Evolutionary conservation across 2,113 vertebrate species (phyloP).

Genomic region (Oxyura jamaicensis): DNA sequence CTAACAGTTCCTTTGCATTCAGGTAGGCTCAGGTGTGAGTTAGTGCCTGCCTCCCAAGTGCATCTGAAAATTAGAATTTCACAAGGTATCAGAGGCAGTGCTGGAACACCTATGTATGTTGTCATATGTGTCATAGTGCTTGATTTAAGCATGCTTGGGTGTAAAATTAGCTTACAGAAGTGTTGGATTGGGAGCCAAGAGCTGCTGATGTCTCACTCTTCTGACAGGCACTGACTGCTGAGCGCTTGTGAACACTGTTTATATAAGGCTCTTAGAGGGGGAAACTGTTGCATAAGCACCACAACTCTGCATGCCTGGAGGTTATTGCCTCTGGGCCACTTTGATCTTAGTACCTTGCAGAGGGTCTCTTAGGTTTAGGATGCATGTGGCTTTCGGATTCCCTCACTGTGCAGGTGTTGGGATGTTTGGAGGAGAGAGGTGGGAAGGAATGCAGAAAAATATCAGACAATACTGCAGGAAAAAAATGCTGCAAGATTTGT

Average conservation of each 20-base stretch:
- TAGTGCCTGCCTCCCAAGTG: neutral
- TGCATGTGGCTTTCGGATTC: neutral
- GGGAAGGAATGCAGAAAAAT: conserved; percentile 14
- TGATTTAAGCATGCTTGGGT: neutral
- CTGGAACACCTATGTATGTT: neutral
- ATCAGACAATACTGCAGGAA: conserved; percentile 1
- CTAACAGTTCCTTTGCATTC: neutral
- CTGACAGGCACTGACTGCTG: neutral
- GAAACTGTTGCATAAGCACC: conserved; percentile 10
- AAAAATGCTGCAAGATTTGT: neutral
- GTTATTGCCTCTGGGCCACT: neutral
- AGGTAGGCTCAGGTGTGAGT: neutral
- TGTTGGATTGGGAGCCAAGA: neutral
- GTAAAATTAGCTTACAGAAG: conserved; percentile 8
- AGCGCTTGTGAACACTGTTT: neutral
- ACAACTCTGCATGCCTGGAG: neutral
- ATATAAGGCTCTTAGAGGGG: neutral
- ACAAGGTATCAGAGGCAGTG: neutral
- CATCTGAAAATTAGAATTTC: neutral
- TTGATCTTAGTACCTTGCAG: neutral
- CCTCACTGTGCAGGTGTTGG: neutral
- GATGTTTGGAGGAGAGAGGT: neutral
- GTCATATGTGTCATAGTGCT: neutral
- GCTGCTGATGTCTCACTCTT: neutral
- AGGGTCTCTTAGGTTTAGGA: neutral